Conservation (phyloP, 2,888 invertebrate species). For the Leistus spinibarbis region DNA sequence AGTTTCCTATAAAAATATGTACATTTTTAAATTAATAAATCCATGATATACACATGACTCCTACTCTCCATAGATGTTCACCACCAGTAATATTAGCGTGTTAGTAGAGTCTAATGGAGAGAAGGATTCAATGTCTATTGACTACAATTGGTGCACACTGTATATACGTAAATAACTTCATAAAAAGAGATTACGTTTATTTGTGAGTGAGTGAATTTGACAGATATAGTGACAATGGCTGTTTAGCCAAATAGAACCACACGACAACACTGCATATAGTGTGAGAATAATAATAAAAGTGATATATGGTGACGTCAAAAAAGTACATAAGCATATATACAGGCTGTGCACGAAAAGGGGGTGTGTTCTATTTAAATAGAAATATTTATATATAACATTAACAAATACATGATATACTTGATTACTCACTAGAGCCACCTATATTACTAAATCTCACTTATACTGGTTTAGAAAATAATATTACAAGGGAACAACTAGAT, state of each 20-base stretch:
- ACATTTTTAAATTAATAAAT: not conserved
- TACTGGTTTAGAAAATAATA: not conserved
- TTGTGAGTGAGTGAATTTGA: not conserved
- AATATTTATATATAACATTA: slow-evolving; percentile 2
- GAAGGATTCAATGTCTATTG: not conserved
- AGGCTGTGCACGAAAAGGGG: slow-evolving; percentile 11
- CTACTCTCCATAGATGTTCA: not conserved
- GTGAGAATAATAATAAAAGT: not conserved
- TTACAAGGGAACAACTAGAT: not conserved
- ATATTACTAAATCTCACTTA: not conserved
- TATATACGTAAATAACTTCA: not conserved
- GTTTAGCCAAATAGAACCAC: not conserved
- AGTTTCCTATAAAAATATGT: not conserved
- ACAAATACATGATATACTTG: not conserved
- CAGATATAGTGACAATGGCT: not conserved
- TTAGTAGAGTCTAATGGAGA: not conserved
- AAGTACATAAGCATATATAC: slow-evolving; percentile 15
- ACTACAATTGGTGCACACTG: slow-evolving; percentile 7
- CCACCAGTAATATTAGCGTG: not conserved
- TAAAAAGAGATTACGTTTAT: not conserved
- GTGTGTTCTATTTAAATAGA: not conserved
- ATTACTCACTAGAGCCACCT: not conserved
- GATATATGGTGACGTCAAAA: slow-evolving; percentile 7
- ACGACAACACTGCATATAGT: not conserved
- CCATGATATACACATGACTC: not conserved